These are phyloP conservation scores for Augiades crinisus DNA, from an alignment of 2,888 invertebrate species.

Conservation along the genomic window DNA sequence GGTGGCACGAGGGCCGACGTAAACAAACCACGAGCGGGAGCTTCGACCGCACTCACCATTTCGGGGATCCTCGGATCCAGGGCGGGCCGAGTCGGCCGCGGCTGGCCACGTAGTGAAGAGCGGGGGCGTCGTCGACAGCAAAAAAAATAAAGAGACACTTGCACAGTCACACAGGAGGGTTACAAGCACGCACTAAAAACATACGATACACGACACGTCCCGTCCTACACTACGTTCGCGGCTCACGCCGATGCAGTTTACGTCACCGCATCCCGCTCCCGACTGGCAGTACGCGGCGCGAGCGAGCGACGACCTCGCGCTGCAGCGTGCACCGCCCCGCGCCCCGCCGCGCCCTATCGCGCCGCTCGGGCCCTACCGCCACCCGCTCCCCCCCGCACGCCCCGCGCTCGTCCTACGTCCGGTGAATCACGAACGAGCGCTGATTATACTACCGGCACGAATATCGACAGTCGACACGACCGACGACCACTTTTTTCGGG, in stretches of 20 bases:
- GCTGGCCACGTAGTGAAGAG: slow-evolving; percentile 72
- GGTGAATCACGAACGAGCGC: slow-evolving; percentile 56
- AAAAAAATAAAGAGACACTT: slow-evolving; percentile 50
- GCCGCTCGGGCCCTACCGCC: slow-evolving; percentile 47
- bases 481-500: slow-evolving; percentile 39
- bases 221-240: slow-evolving; percentile 78
- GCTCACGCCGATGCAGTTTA: slow-evolving; percentile 79
- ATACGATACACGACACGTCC: slow-evolving; percentile 67
- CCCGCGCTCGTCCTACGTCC: slow-evolving; percentile 67
- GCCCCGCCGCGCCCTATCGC: slow-evolving; percentile 45
- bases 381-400: slow-evolving; percentile 36
- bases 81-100: slow-evolving; percentile 50
- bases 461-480: slow-evolving; percentile 41
- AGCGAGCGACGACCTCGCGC: slow-evolving; percentile 79
- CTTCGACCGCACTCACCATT: slow-evolving; percentile 81
- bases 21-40: slow-evolving; percentile 77
- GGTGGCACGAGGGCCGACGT: slow-evolving; percentile 72
- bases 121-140: slow-evolving; percentile 70
- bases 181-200: slow-evolving; percentile 60
- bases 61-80: slow-evolving; percentile 66
- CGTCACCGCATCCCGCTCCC: slow-evolving; percentile 82
- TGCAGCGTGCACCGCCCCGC: slow-evolving; percentile 76
- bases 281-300: slow-evolving; percentile 67
- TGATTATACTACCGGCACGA: slow-evolving; percentile 35
- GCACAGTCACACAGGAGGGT: slow-evolving; percentile 63